These are phyloP conservation scores for Proterorhinus semilunaris DNA, from an alignment of 2,113 vertebrate species.

Conservation along the genomic window DNA sequence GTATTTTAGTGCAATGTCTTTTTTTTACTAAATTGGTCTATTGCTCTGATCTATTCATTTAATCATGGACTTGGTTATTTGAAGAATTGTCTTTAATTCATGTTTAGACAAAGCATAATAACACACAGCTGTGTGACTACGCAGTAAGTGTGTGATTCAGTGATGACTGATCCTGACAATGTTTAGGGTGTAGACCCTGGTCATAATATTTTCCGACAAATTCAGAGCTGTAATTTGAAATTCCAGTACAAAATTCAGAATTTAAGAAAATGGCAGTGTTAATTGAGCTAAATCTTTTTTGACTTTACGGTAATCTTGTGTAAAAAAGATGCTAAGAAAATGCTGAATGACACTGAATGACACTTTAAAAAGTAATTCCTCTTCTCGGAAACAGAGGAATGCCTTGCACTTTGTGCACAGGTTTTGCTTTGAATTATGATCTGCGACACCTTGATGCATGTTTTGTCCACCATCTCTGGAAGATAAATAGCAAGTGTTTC, in stretches of 20 bases:
- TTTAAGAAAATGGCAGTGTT: background rate
- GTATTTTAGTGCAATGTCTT: background rate
- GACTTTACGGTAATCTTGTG: background rate
- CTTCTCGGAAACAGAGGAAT: no score
- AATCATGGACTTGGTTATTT: background rate
- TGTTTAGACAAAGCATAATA: slow-evolving; percentile 40
- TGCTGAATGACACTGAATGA: no score
- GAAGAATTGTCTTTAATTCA: slow-evolving; percentile 10
- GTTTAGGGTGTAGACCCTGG: slow-evolving; percentile 38
- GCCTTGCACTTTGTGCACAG: no score
- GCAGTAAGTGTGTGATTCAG: slow-evolving; percentile 50
- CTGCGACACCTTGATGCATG: no score
- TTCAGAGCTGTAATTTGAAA: slow-evolving; percentile 9
- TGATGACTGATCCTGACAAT: slow-evolving; percentile 39
- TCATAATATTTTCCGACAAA: slow-evolving; percentile 19
- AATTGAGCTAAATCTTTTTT: background rate
- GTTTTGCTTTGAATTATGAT: no score
- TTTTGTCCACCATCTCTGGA: no score
- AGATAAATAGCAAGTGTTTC: no score
- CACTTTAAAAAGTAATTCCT: no score
- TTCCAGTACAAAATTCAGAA: background rate
- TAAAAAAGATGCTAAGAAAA: no score
- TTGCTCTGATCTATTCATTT: background rate
- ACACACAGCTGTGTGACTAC: slow-evolving; percentile 52
- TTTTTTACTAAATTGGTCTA: background rate